These are phyloP conservation scores for Toxotes chatareus DNA, from an alignment of 2,113 vertebrate species.

Conservation along the genomic window DNA sequence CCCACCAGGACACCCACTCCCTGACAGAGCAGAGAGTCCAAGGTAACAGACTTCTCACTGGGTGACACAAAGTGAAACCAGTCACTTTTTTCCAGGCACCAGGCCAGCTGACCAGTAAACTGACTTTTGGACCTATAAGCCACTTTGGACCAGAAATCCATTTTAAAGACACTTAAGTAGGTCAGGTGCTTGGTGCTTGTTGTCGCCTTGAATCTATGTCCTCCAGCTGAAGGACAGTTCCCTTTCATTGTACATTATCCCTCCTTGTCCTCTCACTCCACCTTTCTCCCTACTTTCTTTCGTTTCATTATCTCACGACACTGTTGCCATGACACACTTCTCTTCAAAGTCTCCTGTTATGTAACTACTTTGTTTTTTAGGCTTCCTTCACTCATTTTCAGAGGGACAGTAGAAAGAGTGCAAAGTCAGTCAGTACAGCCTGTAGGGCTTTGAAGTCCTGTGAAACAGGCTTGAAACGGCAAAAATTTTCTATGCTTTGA, in stretches of 20 bases:
- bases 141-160: slow-evolving; percentile 24
- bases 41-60: not conserved
- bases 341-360: not conserved
- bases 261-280: slow-evolving; percentile 13
- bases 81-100: not conserved
- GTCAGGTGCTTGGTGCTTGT: slow-evolving; percentile 19
- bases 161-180: slow-evolving; percentile 49
- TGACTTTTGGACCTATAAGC: slow-evolving; percentile 7
- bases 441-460: not conserved
- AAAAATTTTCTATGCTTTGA: not conserved
- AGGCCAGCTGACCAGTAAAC: slow-evolving; percentile 6
- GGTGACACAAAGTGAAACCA: not conserved
- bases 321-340: not conserved
- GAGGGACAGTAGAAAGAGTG: not conserved
- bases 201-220: slow-evolving; percentile 42
- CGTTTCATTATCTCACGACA: slow-evolving; percentile 18
- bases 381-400: not conserved
- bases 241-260: slow-evolving; percentile 5
- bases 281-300: slow-evolving; percentile 5
- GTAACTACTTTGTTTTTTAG: not conserved
- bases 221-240: slow-evolving; percentile 48
- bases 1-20: not conserved
- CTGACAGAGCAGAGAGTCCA: not conserved
- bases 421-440: not conserved
- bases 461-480: not conserved